Conservation (phyloP, 1,140 invertebrate species). For the Drosophila eugracilis region DNA sequence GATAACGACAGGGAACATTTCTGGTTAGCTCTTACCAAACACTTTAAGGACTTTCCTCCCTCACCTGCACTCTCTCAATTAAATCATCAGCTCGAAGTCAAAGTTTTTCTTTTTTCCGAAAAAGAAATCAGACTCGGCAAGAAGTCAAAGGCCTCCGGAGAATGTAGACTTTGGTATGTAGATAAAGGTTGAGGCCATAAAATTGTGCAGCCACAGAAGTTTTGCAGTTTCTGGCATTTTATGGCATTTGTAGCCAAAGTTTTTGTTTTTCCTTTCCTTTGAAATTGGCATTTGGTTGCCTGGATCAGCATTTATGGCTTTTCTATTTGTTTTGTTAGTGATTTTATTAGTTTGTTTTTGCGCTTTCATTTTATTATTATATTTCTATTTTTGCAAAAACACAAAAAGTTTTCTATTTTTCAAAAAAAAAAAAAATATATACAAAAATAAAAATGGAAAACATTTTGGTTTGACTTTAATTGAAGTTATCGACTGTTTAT, state of each 20-base stretch:
- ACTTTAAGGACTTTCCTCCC: constrained; percentile 32
- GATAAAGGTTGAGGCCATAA: constrained; percentile 41
- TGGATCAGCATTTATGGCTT: constrained; percentile 55
- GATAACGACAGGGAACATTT: constrained; percentile 9
- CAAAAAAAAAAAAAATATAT: too few species aligned
- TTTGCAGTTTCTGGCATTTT: constrained; percentile 58
- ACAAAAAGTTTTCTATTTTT: too few species aligned
- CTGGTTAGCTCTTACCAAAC: constrained; percentile 6
- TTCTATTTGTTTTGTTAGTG: constrained; percentile 51
- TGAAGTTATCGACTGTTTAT: neutral
- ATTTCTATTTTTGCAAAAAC: constrained; percentile 4
- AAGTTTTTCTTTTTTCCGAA: constrained; percentile 26
- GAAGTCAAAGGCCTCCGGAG: constrained; percentile 20
- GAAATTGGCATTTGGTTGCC: constrained; percentile 12
- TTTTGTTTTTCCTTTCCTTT: constrained; percentile 16
- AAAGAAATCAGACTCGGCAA: neutral
- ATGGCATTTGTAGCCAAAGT: constrained; percentile 46
- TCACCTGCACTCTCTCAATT: constrained; percentile 40
- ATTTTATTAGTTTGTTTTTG: constrained; percentile 40
- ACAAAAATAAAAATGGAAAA: neutral
- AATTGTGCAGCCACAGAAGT: constrained; percentile 39
- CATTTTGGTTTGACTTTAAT: neutral
- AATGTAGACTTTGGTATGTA: neutral
- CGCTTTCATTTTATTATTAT: constrained; percentile 7
- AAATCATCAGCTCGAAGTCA: constrained; percentile 42